These are phyloP conservation scores for Gavialis gangeticus DNA, from an alignment of 2,113 vertebrate species.

Conservation along the genomic window DNA sequence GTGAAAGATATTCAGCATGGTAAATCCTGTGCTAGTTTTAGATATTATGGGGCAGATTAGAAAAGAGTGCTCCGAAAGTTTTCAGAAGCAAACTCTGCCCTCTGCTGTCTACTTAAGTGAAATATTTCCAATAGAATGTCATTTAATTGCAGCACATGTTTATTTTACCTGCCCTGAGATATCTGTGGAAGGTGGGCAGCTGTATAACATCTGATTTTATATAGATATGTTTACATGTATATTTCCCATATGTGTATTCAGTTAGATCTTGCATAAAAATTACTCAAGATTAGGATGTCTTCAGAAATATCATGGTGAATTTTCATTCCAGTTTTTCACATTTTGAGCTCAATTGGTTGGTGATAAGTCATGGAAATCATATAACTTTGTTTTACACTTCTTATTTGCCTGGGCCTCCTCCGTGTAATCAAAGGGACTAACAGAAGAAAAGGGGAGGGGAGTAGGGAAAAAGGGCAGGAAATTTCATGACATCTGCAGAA, in stretches of 20 bases:
- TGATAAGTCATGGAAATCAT: not conserved
- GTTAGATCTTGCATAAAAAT: rapidly evolving
- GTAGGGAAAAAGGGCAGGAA: not conserved
- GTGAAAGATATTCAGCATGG: not conserved
- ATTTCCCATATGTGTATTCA: not conserved
- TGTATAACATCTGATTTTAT: not conserved
- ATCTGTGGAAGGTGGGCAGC: not conserved
- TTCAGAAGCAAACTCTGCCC: slow-evolving; percentile 54
- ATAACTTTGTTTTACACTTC: not conserved
- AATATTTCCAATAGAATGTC: not conserved
- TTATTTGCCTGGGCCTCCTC: not conserved
- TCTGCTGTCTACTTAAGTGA: slow-evolving; percentile 45
- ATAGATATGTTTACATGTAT: not conserved
- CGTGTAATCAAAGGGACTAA: not conserved
- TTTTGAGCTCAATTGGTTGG: not conserved
- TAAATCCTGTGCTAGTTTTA: not conserved
- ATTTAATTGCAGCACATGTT: not conserved
- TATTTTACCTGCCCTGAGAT: not conserved
- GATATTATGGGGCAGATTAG: not conserved
- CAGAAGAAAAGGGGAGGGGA: not conserved
- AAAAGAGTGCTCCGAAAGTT: not conserved
- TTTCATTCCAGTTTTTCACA: not conserved
- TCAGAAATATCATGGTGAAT: not conserved
- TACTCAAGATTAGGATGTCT: not conserved
- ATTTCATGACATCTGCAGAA: not conserved